Evolutionary conservation across 2,113 vertebrate species (phyloP).

Genomic region (Propithecus coquereli): DNA sequence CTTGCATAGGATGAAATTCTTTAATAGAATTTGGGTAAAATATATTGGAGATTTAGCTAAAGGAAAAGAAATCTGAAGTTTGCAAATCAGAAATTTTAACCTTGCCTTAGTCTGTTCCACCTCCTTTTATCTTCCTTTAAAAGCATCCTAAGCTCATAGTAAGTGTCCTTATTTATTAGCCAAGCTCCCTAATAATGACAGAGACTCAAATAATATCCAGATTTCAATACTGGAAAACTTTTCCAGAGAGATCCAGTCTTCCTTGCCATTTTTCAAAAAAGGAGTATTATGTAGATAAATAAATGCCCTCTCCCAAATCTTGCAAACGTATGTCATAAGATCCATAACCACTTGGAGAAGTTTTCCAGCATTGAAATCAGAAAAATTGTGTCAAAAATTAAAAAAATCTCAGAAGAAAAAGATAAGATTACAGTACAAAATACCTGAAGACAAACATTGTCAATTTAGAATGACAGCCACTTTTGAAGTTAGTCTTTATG

Average conservation of each 20-base stretch:
- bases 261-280: background rate
- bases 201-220: background rate
- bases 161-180: background rate
- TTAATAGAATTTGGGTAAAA: background rate
- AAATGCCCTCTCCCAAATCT: background rate
- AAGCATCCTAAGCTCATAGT: background rate
- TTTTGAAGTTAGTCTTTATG: background rate
- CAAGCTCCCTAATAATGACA: background rate
- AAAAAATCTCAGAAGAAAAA: background rate
- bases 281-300: background rate
- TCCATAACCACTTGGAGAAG: background rate
- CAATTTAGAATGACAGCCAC: background rate
- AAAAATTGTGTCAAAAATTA: background rate
- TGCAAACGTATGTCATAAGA: background rate
- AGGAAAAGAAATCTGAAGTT: background rate
- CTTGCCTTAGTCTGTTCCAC: background rate
- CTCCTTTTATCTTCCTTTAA: slow-evolving; percentile 4
- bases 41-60: background rate
- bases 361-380: background rate
- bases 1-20: background rate
- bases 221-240: background rate
- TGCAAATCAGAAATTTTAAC: background rate
- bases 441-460: background rate
- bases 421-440: background rate
- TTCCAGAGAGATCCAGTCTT: background rate